These are phyloP conservation scores for Falcunculus frontatus DNA, from an alignment of 2,113 vertebrate species.

Conservation along the genomic window DNA sequence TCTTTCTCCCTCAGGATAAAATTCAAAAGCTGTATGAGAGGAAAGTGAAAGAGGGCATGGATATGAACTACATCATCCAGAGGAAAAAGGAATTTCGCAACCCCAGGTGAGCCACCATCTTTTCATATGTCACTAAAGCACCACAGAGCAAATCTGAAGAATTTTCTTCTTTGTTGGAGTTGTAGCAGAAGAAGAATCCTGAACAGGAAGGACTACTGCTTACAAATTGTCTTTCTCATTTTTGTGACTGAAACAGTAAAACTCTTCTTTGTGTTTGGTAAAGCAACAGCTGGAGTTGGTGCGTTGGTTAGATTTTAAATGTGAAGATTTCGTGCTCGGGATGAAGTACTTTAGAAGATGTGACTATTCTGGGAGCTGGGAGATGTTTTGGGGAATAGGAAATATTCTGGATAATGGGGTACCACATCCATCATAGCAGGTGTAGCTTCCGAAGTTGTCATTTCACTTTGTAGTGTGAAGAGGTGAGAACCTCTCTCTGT, in stretches of 20 bases:
- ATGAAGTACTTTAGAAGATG: background rate
- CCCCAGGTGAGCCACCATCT: slow-evolving; percentile 81
- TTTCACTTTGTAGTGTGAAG: background rate
- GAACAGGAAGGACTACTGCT: background rate
- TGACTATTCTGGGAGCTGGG: background rate
- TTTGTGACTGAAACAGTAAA: background rate
- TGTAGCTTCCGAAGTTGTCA: background rate
- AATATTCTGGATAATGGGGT: background rate
- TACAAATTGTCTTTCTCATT: background rate
- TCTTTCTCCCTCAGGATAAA: slow-evolving; percentile 82
- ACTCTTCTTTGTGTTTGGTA: background rate
- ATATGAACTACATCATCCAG: slow-evolving; percentile 96
- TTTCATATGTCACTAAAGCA: background rate
- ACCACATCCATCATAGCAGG: background rate
- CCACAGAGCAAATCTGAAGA: background rate
- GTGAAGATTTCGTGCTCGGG: background rate
- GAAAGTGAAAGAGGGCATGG: slow-evolving; percentile 91
- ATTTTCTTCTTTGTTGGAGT: background rate
- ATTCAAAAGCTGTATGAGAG: slow-evolving; percentile 93
- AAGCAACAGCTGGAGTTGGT: background rate
- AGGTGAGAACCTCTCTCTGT: background rate
- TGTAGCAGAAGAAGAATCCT: background rate
- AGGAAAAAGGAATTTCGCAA: slow-evolving; percentile 98
- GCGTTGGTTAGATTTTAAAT: background rate
- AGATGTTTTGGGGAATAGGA: background rate